These are phyloP conservation scores for Sander lucioperca DNA, from an alignment of 2,113 vertebrate genomes.

Conservation along the genomic window DNA sequence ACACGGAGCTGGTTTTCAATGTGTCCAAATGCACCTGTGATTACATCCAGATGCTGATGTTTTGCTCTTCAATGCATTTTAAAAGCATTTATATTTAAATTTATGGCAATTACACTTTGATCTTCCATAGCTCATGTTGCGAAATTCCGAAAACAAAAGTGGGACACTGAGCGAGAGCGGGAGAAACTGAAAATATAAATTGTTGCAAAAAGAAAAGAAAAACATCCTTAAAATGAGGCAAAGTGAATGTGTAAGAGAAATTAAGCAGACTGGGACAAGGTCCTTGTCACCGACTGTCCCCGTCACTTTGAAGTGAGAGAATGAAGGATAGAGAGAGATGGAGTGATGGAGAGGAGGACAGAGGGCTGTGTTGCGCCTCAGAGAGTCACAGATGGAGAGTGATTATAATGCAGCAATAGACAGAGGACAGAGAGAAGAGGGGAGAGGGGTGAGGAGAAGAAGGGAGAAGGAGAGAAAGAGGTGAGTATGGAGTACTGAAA, in stretches of 20 bases:
- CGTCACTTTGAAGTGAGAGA: conserved; percentile 51
- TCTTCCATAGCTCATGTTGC: background rate
- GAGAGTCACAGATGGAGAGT: conserved; percentile 69
- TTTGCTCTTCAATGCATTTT: background rate
- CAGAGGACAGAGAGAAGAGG: conserved; percentile 46
- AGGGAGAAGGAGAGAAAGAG: conserved; percentile 21
- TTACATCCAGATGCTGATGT: background rate
- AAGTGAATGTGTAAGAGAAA: conserved; percentile 15
- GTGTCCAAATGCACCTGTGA: background rate
- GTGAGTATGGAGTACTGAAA: background rate
- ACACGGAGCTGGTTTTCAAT: background rate
- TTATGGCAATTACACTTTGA: conserved; percentile 9
- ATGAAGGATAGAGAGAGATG: conserved; percentile 53
- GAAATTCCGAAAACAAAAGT: background rate
- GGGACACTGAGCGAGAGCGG: no score
- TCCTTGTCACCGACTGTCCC: conserved; percentile 51
- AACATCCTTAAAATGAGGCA: background rate
- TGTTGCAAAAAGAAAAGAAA: background rate
- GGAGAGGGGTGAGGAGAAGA: conserved; percentile 2
- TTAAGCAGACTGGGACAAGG: conserved; percentile 28
- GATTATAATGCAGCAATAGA: conserved; percentile 68
- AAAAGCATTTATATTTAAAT: conserved; percentile 4
- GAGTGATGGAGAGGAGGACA: conserved; percentile 67
- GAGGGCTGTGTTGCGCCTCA: conserved; percentile 63
- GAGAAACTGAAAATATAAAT: conserved; percentile 9